A percentile compares a stretch with the other conserved stretches of the same genome.
phyloP scores from a whole-genome alignment of 2,113 vertebrate genomes.

The Hydrolagus affinis region DNA sequence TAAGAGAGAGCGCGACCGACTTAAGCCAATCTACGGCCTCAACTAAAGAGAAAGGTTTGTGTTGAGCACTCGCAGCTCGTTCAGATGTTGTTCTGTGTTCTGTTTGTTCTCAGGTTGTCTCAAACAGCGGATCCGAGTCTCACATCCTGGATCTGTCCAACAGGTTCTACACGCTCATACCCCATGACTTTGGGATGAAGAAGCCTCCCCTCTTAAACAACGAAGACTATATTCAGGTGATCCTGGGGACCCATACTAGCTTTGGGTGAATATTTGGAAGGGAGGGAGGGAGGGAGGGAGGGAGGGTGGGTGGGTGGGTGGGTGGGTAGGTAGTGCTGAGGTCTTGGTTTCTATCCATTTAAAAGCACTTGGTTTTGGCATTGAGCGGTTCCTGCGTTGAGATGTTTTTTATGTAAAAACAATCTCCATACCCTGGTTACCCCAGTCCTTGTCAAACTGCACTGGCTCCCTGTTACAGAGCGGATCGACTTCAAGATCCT shows the following conservation, averaged over 20 bases:
- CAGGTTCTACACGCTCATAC: conserved; percentile 93
- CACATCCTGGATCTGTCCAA: conserved; percentile 92
- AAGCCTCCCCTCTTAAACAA: conserved; percentile 86
- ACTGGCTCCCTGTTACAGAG: too few species aligned
- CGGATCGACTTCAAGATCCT: too few species aligned
- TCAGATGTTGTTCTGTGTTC: background rate
- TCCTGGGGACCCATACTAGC: background rate
- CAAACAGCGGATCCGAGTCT: conserved; percentile 64
- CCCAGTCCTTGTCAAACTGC: too few species aligned
- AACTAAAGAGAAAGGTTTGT: background rate
- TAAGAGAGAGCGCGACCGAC: too few species aligned
- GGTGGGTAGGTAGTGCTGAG: background rate
- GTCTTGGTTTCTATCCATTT: too few species aligned
- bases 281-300: background rate
- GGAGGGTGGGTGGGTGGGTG: background rate
- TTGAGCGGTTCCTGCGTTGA: too few species aligned
- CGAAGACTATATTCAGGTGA: conserved; percentile 84
- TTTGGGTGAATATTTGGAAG: background rate
- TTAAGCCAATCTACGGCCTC: background rate
- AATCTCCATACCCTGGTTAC: too few species aligned
- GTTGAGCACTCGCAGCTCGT: background rate
- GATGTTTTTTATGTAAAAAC: too few species aligned
- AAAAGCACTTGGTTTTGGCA: too few species aligned
- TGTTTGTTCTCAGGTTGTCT: conserved; percentile 63
- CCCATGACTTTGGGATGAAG: conserved; percentile 98